A percentile compares a stretch with the other conserved stretches of the same genome.
Conservation (phyloP, 2,888 invertebrate species). For the Ormyrus labotus region DNA sequence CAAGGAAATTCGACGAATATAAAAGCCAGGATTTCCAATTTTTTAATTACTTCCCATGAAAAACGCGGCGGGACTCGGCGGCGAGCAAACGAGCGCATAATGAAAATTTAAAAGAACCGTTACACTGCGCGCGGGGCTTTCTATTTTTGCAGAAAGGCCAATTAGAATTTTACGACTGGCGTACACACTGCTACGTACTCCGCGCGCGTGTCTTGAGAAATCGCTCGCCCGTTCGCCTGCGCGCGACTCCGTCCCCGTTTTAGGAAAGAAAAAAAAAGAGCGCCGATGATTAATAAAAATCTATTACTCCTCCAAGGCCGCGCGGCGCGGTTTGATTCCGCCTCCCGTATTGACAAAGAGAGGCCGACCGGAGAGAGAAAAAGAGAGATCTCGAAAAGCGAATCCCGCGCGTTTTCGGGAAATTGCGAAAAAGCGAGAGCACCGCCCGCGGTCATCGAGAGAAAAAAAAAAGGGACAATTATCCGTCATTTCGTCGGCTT, state of each 20-base stretch:
- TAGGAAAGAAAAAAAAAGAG: conserved; percentile 9
- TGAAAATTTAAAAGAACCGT: conserved; percentile 9
- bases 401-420: conserved; percentile 11
- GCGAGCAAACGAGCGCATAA: neutral
- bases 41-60: too few species aligned
- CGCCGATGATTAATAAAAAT: conserved; percentile 46
- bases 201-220: conserved; percentile 20
- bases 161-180: conserved; percentile 14
- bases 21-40: too few species aligned
- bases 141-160: conserved; percentile 18
- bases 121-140: neutral
- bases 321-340: conserved; percentile 3
- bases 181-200: too few species aligned
- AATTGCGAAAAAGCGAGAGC: neutral
- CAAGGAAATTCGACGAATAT: too few species aligned
- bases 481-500: conserved; percentile 38
- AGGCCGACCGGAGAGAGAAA: neutral
- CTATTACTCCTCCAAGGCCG: conserved; percentile 36
- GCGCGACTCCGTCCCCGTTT: conserved; percentile 16
- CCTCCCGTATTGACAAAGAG: conserved; percentile 17
- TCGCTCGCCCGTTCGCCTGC: neutral
- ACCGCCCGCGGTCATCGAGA: neutral
- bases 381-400: neutral
- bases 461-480: conserved; percentile 28
- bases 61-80: neutral